Evolutionary conservation across 2,113 vertebrate genomes (phyloP).

Genomic region (pig (Sus scrofa)): T2T-Sscrofa CM000820.6:112023001-112023500

Average conservation of each 20-base stretch:
- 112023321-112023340: not conserved
- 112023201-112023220: conserved; percentile 2
- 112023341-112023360: not conserved
- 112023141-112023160: conserved; percentile 26
- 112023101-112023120: not conserved
- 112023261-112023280: not conserved
- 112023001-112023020: not conserved
- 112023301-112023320: conserved; percentile 49
- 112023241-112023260: not conserved
- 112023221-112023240: conserved; percentile 13
- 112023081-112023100: conserved; percentile 3
- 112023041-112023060: not conserved
- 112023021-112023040: not conserved
- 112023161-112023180: not conserved
- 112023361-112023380: not conserved
- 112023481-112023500: not conserved
- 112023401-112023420: not conserved
- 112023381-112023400: conserved; percentile 16
- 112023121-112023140: conserved; percentile 28
- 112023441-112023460: not conserved
- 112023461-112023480: not conserved
- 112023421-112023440: not conserved
- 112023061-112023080: conserved; percentile 6
- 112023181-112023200: not conserved
- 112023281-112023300: not conserved